Conservation (phyloP, 2,113 vertebrate genomes). For the Podarcis cretensis region DNA sequence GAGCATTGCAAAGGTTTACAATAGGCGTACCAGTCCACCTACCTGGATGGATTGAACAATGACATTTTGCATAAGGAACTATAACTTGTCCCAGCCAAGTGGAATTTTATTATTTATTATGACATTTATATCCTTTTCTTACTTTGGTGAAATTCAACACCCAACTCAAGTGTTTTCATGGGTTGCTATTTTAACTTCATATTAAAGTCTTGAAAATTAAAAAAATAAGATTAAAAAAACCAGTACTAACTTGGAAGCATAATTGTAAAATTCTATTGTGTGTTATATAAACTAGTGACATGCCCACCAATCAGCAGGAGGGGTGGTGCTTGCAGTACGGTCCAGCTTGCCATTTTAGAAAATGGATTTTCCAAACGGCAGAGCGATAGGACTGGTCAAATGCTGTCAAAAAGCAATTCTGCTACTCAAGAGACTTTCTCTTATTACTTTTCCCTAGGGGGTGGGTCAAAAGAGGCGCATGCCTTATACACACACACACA, state of each 20-base stretch:
- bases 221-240: no score
- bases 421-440: background rate
- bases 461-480: background rate
- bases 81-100: background rate
- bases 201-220: no score
- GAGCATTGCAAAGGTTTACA: background rate
- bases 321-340: background rate
- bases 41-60: background rate
- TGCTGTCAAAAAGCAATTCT: no score
- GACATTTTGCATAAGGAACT: background rate
- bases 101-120: background rate
- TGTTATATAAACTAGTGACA: background rate
- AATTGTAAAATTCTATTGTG: background rate
- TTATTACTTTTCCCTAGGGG: background rate
- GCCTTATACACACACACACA: background rate
- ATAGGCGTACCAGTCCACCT: background rate
- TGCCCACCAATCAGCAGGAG: background rate
- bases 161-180: background rate
- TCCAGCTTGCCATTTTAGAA: background rate
- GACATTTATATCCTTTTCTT: background rate
- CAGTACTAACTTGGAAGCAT: no score
- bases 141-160: background rate
- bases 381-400: background rate
- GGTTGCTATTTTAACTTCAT: background rate
- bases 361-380: background rate